A percentile compares a stretch with the other conserved stretches of the same genome.
These are phyloP conservation scores for Cerceris ruficornis DNA, from an alignment of 2,888 invertebrate genomes.

Conservation along the genomic window DNA sequence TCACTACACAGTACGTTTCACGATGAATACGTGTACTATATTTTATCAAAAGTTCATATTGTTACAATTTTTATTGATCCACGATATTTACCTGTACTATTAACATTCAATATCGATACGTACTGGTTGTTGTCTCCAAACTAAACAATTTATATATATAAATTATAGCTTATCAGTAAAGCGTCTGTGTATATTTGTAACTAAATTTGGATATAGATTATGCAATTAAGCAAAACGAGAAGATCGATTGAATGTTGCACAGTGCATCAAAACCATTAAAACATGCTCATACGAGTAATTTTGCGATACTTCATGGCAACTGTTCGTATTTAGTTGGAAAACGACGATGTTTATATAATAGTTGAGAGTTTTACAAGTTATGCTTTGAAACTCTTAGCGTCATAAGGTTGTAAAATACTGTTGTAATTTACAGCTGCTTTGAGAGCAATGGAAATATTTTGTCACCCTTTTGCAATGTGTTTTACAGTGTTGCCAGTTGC, in stretches of 20 bases:
- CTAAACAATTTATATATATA: background rate
- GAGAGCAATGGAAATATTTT: background rate
- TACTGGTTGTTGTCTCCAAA: too few species aligned
- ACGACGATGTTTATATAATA: too few species aligned
- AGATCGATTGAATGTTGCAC: background rate
- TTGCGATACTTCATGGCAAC: background rate
- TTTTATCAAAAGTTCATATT: background rate
- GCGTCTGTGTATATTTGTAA: background rate
- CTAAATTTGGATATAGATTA: slow-evolving; percentile 13
- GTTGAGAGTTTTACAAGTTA: too few species aligned
- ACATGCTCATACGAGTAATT: background rate
- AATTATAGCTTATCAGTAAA: background rate
- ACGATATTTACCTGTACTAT: background rate
- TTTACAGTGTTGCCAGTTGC: background rate
- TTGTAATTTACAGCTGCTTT: background rate
- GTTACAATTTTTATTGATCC: background rate
- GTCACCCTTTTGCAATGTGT: background rate
- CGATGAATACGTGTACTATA: background rate
- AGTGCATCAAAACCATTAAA: background rate
- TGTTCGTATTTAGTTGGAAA: too few species aligned
- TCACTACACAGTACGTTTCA: background rate
- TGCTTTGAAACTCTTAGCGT: background rate
- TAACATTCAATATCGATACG: too few species aligned
- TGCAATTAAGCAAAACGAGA: background rate
- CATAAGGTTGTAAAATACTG: background rate